A percentile compares a stretch with the other conserved stretches of the same genome.
These are phyloP conservation scores for Stegostoma tigrinum DNA, from an alignment of 2,113 vertebrate species.

Conservation along the genomic window DNA sequence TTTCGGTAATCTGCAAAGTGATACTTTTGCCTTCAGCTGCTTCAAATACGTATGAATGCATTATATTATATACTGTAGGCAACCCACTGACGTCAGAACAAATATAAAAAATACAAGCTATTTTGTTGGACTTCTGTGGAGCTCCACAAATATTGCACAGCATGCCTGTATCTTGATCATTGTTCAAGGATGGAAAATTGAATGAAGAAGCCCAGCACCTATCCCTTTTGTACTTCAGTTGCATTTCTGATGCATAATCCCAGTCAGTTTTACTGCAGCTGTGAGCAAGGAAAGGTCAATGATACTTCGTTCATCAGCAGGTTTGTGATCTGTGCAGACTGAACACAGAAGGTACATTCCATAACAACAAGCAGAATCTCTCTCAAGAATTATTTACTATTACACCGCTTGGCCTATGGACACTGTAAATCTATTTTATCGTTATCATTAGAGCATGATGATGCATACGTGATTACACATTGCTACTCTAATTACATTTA, in stretches of 20 bases:
- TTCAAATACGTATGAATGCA: not conserved
- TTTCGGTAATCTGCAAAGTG: not conserved
- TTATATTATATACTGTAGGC: not conserved
- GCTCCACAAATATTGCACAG: not conserved
- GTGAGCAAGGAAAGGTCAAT: not conserved
- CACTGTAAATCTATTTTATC: slow-evolving; percentile 15
- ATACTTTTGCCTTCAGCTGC: not conserved
- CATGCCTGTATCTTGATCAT: not conserved
- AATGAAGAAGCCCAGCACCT: not conserved
- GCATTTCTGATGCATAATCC: not conserved
- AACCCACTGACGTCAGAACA: not conserved
- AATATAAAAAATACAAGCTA: not conserved
- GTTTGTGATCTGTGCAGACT: not conserved
- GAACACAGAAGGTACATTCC: not conserved
- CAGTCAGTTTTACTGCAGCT: not conserved
- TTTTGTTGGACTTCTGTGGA: not conserved
- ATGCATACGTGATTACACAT: not conserved
- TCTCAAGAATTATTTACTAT: not conserved
- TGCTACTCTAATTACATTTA: slow-evolving; percentile 22
- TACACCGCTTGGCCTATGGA: not conserved
- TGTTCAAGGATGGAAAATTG: not conserved
- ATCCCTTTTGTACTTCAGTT: not conserved
- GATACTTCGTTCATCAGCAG: not conserved
- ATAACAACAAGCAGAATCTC: not conserved
- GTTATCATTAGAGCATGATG: not conserved